Evolutionary conservation across 2,113 vertebrate species (phyloP).

Genomic region (Neoarius graeffei): DNA sequence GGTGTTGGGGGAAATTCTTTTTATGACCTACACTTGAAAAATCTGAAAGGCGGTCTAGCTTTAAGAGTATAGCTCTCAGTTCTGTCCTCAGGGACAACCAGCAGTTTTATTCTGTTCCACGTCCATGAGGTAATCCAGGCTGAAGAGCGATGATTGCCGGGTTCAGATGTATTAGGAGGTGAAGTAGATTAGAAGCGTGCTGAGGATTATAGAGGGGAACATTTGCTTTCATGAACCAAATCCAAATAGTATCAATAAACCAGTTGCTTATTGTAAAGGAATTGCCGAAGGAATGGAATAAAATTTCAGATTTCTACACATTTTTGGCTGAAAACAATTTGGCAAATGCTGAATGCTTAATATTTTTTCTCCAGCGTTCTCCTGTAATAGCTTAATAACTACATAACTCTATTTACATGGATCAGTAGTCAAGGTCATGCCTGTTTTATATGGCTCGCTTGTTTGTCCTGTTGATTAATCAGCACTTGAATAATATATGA

Average conservation of each 20-base stretch:
- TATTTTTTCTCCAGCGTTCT: background rate
- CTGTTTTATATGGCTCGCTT: background rate
- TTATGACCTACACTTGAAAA: too few species aligned
- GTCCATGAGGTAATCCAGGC: slow-evolving; percentile 2
- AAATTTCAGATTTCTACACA: background rate
- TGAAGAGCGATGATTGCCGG: background rate
- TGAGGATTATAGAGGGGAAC: background rate
- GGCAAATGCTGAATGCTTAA: background rate
- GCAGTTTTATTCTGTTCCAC: background rate
- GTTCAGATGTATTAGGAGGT: slow-evolving; percentile 10
- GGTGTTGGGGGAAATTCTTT: too few species aligned
- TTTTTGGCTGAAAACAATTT: background rate
- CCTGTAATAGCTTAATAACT: too few species aligned
- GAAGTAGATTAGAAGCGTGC: slow-evolving; percentile 16
- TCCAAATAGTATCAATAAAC: background rate
- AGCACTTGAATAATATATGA: background rate
- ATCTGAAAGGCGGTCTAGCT: too few species aligned
- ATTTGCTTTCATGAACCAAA: background rate
- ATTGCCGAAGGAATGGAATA: background rate
- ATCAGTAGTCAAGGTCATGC: background rate
- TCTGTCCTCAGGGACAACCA: background rate
- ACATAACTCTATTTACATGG: background rate
- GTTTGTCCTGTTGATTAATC: background rate
- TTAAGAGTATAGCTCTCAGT: background rate
- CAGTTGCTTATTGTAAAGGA: background rate